A percentile compares a stretch with the other conserved stretches of the same genome.
Evolutionary conservation across 1,140 invertebrate genomes (phyloP).

Genomic region (Hylyphantes graminicola): DNA sequence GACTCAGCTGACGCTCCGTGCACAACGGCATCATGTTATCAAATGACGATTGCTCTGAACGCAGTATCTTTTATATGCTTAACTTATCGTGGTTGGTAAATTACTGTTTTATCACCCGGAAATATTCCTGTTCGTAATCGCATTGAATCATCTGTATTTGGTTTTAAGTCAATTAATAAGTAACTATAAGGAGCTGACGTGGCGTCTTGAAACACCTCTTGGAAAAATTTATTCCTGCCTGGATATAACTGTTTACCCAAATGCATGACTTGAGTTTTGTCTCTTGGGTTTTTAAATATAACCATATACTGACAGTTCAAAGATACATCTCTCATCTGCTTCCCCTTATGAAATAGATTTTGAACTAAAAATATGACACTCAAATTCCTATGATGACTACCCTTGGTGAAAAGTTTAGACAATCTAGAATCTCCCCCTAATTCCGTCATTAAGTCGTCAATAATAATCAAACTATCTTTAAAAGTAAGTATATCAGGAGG

Average conservation of each 20-base stretch:
- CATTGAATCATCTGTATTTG: background rate
- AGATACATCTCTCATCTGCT: too few species aligned
- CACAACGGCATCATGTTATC: background rate
- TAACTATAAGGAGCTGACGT: constrained; percentile 1
- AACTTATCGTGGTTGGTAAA: constrained; percentile 15
- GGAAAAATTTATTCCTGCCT: background rate
- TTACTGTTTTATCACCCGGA: background rate
- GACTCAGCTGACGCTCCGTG: background rate
- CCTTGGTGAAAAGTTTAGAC: constrained; percentile 69
- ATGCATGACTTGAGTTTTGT: background rate
- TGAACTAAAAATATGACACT: constrained; percentile 68
- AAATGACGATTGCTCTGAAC: background rate
- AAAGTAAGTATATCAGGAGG: background rate
- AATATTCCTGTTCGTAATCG: constrained; percentile 4
- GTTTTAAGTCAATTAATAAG: constrained; percentile 19
- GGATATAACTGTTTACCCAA: background rate
- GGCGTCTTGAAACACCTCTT: constrained; percentile 65
- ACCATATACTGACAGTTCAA: too few species aligned
- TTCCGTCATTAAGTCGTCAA: constrained; percentile 68
- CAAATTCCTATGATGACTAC: constrained; percentile 67
- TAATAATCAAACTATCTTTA: constrained; percentile 61
- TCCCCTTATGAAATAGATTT: constrained; percentile 61
- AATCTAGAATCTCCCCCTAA: constrained; percentile 63
- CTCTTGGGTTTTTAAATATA: constrained; percentile 2
- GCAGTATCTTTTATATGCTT: background rate